phyloP scores from a whole-genome alignment of 2,113 vertebrate species.

The Verasper variegatus region DNA sequence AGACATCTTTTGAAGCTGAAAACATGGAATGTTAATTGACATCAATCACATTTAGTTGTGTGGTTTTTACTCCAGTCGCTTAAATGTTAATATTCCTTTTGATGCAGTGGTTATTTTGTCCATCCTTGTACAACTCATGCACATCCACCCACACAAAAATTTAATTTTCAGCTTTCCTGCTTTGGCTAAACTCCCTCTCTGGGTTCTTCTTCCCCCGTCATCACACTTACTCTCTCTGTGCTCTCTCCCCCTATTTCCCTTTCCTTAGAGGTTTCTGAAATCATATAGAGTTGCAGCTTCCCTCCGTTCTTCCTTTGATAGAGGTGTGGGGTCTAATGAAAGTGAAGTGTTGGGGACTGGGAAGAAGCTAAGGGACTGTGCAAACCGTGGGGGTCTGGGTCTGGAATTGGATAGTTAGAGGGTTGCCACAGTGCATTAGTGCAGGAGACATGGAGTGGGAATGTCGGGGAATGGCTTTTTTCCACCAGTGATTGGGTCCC shows the following conservation, averaged over 20 bases:
- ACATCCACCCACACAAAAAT: constrained; percentile 10
- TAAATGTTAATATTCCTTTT: not conserved
- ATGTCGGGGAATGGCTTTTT: constrained; percentile 76
- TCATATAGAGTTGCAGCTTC: constrained; percentile 56
- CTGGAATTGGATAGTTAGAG: constrained; percentile 84
- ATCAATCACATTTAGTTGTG: constrained; percentile 5
- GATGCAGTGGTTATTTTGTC: constrained; percentile 11
- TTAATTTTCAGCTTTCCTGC: constrained; percentile 43
- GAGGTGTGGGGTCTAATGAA: constrained; percentile 79
- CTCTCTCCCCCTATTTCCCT: constrained; percentile 39
- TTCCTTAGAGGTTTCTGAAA: constrained; percentile 68
- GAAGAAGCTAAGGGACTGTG: constrained; percentile 68
- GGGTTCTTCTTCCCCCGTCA: constrained; percentile 29
- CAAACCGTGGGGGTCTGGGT: constrained; percentile 70
- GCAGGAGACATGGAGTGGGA: constrained; percentile 59
- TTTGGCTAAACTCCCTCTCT: constrained; percentile 40
- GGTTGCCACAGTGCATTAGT: constrained; percentile 81
- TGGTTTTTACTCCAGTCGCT: not conserved
- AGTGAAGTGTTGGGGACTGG: constrained; percentile 62
- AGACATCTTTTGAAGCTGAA: constrained; percentile 7
- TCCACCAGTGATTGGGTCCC: constrained; percentile 73
- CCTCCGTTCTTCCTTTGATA: constrained; percentile 62
- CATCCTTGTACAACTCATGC: not conserved
- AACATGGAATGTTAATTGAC: not conserved
- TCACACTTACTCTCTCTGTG: constrained; percentile 24